phyloP scores from a whole-genome alignment of 37 sponge, comb jelly and placozoan species.

The Halichondria panicea region DNA sequence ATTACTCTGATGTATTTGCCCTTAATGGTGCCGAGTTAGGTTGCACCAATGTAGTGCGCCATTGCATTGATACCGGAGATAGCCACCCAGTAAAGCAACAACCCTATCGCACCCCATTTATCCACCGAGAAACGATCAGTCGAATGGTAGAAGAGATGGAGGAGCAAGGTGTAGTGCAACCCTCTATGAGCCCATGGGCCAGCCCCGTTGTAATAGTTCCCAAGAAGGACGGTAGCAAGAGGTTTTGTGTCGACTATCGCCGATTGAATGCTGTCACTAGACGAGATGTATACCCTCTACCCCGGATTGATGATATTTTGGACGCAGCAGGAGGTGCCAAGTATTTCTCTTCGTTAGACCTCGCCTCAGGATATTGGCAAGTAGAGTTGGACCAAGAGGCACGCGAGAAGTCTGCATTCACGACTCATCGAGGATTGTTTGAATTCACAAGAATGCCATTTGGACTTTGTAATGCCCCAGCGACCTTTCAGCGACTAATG shows the following conservation, averaged over 20 bases:
- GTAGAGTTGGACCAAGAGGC: slow-evolving; percentile 23
- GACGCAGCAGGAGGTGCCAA: neutral
- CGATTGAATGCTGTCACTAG: slow-evolving; percentile 48
- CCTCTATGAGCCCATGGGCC: slow-evolving; percentile 59
- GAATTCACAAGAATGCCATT: slow-evolving; percentile 44
- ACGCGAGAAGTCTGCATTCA: slow-evolving; percentile 48
- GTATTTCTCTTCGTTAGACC: slow-evolving; percentile 40
- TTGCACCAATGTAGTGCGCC: slow-evolving; percentile 32
- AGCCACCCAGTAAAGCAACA: slow-evolving; percentile 35
- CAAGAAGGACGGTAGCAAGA: slow-evolving; percentile 47
- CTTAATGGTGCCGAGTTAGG: slow-evolving; percentile 41
- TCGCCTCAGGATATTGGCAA: too few species aligned
- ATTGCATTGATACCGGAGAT: slow-evolving; percentile 53
- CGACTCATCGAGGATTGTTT: slow-evolving; percentile 20
- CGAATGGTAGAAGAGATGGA: slow-evolving; percentile 48
- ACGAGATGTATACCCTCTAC: slow-evolving; percentile 57
- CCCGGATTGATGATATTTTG: slow-evolving; percentile 35
- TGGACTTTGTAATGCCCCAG: too few species aligned
- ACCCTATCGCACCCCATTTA: slow-evolving; percentile 14
- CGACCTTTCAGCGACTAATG: slow-evolving; percentile 43
- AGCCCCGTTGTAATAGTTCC: slow-evolving; percentile 53
- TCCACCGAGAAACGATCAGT: slow-evolving; percentile 10
- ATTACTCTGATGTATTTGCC: slow-evolving; percentile 47
- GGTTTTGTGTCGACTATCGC: slow-evolving; percentile 71
- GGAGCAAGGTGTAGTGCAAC: slow-evolving; percentile 42